A percentile compares a stretch with the other conserved stretches of the same genome.
phyloP scores from a whole-genome alignment of 2,113 vertebrate species.

The Calonectris borealis region DNA sequence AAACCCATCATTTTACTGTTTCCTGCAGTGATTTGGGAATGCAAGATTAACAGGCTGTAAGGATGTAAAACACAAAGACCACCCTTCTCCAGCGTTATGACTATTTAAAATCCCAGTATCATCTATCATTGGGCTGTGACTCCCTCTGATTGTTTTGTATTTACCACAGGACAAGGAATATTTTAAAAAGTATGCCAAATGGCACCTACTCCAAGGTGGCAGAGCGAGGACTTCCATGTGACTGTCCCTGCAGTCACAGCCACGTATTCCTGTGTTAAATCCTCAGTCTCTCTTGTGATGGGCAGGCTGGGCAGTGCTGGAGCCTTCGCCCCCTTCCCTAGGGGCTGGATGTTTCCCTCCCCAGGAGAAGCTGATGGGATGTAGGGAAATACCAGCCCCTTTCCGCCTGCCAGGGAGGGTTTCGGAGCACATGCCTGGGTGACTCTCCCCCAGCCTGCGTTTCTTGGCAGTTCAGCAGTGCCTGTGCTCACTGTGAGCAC shows the following conservation, averaged over 20 bases:
- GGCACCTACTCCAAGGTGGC: not conserved
- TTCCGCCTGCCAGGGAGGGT: not conserved
- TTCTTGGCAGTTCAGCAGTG: not conserved
- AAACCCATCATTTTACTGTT: not conserved
- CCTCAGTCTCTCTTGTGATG: not conserved
- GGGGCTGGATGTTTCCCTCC: not conserved
- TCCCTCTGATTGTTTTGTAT: not conserved
- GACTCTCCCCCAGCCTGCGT: not conserved
- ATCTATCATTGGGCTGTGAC: accelerated
- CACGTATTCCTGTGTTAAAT: not conserved
- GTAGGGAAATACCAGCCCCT: too few relatives aligned
- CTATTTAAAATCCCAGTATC: not conserved
- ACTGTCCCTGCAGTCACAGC: not conserved
- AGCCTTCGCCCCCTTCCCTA: not conserved
- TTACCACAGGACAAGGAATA: not conserved
- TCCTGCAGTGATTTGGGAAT: not conserved
- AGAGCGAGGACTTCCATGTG: not conserved
- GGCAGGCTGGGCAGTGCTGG: not conserved
- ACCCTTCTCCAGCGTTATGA: not conserved
- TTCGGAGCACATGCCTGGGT: not conserved
- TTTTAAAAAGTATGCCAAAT: not conserved
- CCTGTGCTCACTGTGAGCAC: not conserved
- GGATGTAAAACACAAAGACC: not conserved
- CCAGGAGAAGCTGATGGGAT: not conserved
- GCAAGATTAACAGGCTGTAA: not conserved